Percentiles rank a stretch among this genome's conserved stretches.
phyloP scores from a whole-genome alignment of 2,888 invertebrate species.

The Gasteruption jaculator region DNA sequence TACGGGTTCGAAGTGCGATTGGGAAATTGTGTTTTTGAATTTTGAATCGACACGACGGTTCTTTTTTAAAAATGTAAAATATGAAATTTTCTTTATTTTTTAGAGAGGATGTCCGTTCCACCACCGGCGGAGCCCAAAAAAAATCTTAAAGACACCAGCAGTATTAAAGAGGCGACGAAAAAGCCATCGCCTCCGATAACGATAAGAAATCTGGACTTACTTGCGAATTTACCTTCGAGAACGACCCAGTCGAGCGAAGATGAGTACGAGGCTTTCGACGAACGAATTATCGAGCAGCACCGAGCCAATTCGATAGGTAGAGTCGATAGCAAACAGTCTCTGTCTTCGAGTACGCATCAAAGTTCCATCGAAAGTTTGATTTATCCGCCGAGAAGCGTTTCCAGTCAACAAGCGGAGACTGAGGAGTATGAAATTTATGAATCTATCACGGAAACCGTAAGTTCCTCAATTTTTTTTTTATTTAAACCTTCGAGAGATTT shows the following conservation, averaged over 20 bases:
- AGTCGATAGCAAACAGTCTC: conserved; percentile 37
- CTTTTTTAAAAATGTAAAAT: no score
- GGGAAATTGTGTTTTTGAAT: not conserved
- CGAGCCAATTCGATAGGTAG: conserved; percentile 25
- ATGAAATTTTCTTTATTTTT: conserved; percentile 10
- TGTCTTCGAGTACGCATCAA: conserved; percentile 30
- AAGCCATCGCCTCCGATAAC: conserved; percentile 29
- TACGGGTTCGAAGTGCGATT: no score
- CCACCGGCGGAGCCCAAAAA: conserved; percentile 29
- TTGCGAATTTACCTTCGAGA: conserved; percentile 41
- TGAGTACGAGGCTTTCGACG: conserved; percentile 43
- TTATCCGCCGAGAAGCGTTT: conserved; percentile 35
- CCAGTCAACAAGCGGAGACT: conserved; percentile 36
- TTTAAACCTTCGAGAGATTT: not conserved
- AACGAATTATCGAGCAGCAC: conserved; percentile 35
- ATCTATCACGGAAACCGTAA: conserved; percentile 42
- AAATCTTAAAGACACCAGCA: conserved; percentile 3
- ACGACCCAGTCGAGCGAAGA: conserved; percentile 40
- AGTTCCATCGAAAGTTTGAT: conserved; percentile 40
- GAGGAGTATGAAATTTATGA: conserved; percentile 43
- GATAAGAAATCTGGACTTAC: conserved; percentile 39
- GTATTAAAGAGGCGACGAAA: conserved; percentile 15
- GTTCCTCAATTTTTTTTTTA: conserved; percentile 23
- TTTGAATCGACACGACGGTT: not conserved
- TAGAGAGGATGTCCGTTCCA: conserved; percentile 29